phyloP scores from a whole-genome alignment of 2,113 vertebrate genomes.

The Elaphurus davidianus region DNA sequence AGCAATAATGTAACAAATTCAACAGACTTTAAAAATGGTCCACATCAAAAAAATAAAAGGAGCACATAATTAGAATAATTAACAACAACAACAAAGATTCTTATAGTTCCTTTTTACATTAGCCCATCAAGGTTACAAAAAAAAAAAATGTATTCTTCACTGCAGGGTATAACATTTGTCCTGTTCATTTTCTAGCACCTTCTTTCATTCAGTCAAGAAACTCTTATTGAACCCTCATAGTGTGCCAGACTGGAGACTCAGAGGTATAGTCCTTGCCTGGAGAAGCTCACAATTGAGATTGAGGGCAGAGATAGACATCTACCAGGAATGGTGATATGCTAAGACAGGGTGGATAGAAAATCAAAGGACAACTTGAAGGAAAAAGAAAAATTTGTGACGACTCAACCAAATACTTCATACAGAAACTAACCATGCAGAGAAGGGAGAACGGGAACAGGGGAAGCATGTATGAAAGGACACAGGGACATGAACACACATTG shows the following conservation, averaged over 20 bases:
- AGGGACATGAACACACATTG: not conserved
- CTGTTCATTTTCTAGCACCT: not conserved
- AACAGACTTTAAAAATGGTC: not conserved
- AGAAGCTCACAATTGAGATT: not conserved
- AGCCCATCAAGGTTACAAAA: not conserved
- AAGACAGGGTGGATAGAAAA: not conserved
- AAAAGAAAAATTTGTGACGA: not conserved
- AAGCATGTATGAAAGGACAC: not conserved
- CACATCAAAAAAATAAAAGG: not conserved
- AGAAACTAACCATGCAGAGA: not conserved
- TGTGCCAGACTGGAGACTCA: not conserved
- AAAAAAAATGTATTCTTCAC: not conserved
- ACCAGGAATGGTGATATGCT: not conserved
- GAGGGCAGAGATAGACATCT: not conserved
- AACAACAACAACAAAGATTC: not conserved
- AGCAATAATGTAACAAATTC: not conserved
- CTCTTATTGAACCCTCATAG: not conserved
- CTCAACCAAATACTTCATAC: not conserved
- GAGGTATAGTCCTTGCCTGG: not conserved
- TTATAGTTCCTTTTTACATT: not conserved
- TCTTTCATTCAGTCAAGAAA: not conserved
- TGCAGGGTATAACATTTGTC: not conserved
- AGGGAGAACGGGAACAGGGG: not conserved
- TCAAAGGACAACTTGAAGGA: not conserved
- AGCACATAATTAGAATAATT: not conserved